phyloP scores from a whole-genome alignment of 1,140 invertebrate genomes.

The Papilio xuthus region DNA sequence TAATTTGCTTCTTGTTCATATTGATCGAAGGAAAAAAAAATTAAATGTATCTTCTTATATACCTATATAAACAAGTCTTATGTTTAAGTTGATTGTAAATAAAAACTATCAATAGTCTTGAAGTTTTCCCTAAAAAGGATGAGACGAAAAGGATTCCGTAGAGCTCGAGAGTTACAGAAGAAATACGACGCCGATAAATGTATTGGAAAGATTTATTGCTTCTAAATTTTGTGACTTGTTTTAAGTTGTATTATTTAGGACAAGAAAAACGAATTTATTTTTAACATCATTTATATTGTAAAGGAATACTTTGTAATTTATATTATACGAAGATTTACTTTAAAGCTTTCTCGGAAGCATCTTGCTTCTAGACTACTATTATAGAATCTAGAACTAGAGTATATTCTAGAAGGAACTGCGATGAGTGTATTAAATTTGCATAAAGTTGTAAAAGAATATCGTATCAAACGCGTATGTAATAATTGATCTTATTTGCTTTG shows the following conservation, averaged over 20 bases:
- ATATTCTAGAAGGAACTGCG: neutral
- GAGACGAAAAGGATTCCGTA: slow-evolving; percentile 28
- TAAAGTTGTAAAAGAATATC: neutral
- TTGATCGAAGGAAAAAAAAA: too few relatives aligned
- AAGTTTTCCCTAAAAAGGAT: slow-evolving; percentile 26
- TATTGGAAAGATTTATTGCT: slow-evolving; percentile 35
- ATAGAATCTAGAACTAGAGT: too few relatives aligned
- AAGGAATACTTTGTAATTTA: neutral
- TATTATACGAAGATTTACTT: too few relatives aligned
- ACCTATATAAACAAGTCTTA: neutral
- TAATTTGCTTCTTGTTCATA: too few relatives aligned
- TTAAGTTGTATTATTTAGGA: slow-evolving; percentile 13
- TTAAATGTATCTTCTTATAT: neutral
- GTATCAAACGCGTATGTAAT: neutral
- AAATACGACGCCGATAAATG: slow-evolving; percentile 38
- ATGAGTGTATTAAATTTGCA: neutral
- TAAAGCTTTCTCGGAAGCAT: neutral
- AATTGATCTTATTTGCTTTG: neutral
- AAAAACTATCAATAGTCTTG: slow-evolving; percentile 7
- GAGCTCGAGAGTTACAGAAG: slow-evolving; percentile 34
- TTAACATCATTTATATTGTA: neutral
- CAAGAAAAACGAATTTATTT: neutral
- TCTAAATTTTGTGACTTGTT: slow-evolving; percentile 34
- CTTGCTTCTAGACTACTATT: too few relatives aligned
- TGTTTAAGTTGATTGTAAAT: slow-evolving; percentile 18